Conservation (phyloP, 2,113 vertebrate species). For the Lota lota region DNA sequence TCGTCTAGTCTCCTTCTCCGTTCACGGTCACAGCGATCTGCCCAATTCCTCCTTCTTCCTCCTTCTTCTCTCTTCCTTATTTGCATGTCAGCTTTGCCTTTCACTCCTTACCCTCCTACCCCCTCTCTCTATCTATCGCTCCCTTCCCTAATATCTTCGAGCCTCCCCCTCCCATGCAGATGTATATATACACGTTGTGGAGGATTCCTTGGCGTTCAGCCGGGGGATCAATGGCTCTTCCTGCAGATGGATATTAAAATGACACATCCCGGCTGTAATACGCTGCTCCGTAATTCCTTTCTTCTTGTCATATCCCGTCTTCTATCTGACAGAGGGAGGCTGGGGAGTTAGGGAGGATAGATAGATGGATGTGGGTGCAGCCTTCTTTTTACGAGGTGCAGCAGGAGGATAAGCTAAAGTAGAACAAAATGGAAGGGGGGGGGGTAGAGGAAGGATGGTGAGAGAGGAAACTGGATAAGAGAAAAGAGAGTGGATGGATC, state of each 20-base stretch:
- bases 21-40: too few species aligned
- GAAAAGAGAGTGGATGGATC: background rate
- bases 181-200: too few species aligned
- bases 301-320: background rate
- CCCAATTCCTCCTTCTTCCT: background rate
- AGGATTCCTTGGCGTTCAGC: slow-evolving; percentile 29
- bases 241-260: slow-evolving; percentile 37
- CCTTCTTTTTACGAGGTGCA: background rate
- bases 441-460: background rate
- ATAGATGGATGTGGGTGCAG: background rate
- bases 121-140: background rate
- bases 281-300: background rate
- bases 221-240: slow-evolving; percentile 49
- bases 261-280: background rate
- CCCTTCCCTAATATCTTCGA: background rate
- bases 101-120: background rate
- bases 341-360: too few species aligned
- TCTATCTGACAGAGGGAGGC: background rate
- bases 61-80: background rate
- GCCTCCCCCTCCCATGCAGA: background rate
- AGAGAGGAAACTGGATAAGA: too few species aligned
- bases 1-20: background rate
- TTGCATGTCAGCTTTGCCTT: background rate
- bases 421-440: background rate
- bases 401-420: background rate